Percentiles rank a stretch among this genome's conserved stretches.
Conservation (phyloP, 2,888 invertebrate genomes). For the Agonopterix heracliana region DNA sequence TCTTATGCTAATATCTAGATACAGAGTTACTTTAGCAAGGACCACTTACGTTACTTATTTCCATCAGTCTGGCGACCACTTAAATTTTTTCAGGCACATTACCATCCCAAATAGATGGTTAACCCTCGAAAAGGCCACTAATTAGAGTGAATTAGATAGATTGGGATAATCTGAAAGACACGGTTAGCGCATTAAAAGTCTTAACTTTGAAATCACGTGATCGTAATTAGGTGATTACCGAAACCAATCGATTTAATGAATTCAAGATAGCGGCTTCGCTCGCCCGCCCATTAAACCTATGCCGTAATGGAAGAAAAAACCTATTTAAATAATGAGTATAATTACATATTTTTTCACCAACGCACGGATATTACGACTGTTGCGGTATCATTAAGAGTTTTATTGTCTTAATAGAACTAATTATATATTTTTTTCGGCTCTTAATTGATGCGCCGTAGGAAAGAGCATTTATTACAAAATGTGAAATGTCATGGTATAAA, state of each 20-base stretch:
- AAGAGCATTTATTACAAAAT: slow-evolving; percentile 73
- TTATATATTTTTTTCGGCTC: slow-evolving; percentile 74
- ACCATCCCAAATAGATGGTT: slow-evolving; percentile 32
- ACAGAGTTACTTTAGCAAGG: not conserved
- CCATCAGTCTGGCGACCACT: not conserved
- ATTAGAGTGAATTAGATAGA: slow-evolving; percentile 59
- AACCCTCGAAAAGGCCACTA: slow-evolving; percentile 39
- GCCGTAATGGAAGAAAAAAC: slow-evolving; percentile 68
- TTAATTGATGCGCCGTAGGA: slow-evolving; percentile 72
- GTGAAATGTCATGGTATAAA: slow-evolving; percentile 75
- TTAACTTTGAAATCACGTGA: slow-evolving; percentile 63
- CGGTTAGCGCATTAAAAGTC: slow-evolving; percentile 72
- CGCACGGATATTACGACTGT: slow-evolving; percentile 69
- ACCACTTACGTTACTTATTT: not conserved
- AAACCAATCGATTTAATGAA: slow-evolving; percentile 75
- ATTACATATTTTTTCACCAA: slow-evolving; percentile 74
- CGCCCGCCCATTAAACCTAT: slow-evolving; percentile 64
- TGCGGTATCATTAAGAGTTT: slow-evolving; percentile 75
- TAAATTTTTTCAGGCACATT: slow-evolving; percentile 30
- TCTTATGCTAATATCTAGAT: not conserved
- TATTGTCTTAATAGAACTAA: slow-evolving; percentile 76
- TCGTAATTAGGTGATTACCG: slow-evolving; percentile 75
- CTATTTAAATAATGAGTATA: slow-evolving; percentile 76
- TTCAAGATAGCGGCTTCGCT: slow-evolving; percentile 65
- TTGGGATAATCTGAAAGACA: slow-evolving; percentile 67